These are phyloP conservation scores for Puffinus mauretanicus DNA, from an alignment of 2,113 vertebrate genomes.

Conservation along the genomic window DNA sequence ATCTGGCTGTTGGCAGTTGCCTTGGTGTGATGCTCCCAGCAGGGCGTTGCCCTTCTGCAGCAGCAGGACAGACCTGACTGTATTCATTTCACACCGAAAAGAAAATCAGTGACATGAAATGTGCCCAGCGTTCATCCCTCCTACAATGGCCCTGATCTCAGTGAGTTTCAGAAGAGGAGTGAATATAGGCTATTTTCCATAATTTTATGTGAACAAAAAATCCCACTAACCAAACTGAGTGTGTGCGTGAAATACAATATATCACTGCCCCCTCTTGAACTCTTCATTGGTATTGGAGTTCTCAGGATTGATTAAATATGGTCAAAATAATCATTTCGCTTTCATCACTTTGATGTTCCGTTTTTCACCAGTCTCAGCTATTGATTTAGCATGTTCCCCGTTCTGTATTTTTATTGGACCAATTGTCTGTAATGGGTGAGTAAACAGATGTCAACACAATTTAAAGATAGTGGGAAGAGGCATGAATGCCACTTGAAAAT, in stretches of 20 bases:
- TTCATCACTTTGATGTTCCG: not conserved
- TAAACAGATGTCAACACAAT: not conserved
- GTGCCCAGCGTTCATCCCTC: not conserved
- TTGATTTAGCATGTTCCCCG: not conserved
- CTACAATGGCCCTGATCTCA: not conserved
- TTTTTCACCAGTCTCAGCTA: not conserved
- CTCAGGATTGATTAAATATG: not conserved
- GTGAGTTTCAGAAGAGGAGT: not conserved
- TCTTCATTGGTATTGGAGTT: not conserved
- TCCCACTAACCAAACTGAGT: not conserved
- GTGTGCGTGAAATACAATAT: not conserved
- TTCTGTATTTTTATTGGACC: not conserved
- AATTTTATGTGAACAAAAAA: not conserved
- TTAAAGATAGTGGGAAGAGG: not conserved
- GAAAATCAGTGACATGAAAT: not conserved
- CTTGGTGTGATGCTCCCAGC: not conserved
- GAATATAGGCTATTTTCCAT: not conserved
- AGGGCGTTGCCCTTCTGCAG: not conserved
- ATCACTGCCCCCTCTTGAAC: not conserved
- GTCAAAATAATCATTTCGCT: not conserved
- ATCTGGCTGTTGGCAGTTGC: not conserved
- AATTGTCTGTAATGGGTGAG: not conserved
- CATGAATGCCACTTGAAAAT: not conserved
- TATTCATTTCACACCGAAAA: not conserved
- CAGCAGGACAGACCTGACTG: not conserved